phyloP scores from a whole-genome alignment of 23 tunicate genomes.

The Aplidium turbinatum region DNA sequence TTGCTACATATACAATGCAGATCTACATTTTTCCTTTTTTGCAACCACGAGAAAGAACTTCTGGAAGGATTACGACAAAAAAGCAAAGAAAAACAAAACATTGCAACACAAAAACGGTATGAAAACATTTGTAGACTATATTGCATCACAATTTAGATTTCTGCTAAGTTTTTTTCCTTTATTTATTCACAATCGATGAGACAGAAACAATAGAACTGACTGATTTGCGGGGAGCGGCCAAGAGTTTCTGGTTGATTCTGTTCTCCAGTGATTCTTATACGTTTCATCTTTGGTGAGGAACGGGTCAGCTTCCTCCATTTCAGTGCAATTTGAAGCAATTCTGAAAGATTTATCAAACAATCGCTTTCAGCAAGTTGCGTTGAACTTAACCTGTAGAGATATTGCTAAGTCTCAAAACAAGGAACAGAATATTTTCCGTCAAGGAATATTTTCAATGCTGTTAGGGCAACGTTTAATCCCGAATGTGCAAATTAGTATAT shows the following conservation, averaged over 20 bases:
- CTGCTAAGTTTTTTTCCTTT: neutral
- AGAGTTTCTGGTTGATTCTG: slow-evolving; percentile 25
- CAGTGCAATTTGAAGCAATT: slow-evolving; percentile 41
- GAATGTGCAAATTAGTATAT: too few relatives aligned
- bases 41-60: too few relatives aligned
- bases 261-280: slow-evolving; percentile 66
- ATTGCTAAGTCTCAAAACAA: neutral
- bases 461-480: too few relatives aligned
- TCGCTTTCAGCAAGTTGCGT: neutral
- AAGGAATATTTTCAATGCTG: too few relatives aligned
- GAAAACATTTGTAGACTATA: neutral
- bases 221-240: too few relatives aligned
- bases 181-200: slow-evolving; percentile 32
- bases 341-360: slow-evolving; percentile 12
- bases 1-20: neutral
- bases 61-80: too few relatives aligned
- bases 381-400: neutral
- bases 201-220: too few relatives aligned
- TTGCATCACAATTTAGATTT: neutral
- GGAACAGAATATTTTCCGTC: too few relatives aligned
- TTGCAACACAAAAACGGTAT: too few relatives aligned
- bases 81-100: too few relatives aligned
- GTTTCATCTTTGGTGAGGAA: slow-evolving; percentile 37
- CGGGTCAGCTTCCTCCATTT: slow-evolving; percentile 54
- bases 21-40: too few relatives aligned